Evolutionary conservation across 2,797 vertebrate species (phyloP).

Genomic region (Spizella passerina): DNA sequence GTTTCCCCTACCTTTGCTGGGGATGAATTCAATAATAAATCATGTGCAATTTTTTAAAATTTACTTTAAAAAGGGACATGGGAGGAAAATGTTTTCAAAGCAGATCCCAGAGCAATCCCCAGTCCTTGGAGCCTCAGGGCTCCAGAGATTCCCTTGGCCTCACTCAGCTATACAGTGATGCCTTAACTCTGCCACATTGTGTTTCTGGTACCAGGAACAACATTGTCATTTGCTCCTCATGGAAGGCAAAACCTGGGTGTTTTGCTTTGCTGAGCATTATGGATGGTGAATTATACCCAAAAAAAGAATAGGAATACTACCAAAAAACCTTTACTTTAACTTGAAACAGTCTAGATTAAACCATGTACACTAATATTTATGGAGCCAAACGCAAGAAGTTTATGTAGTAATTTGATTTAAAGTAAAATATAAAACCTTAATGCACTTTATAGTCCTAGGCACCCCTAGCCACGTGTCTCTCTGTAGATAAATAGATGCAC

Average conservation of each 20-base stretch:
- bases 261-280: neutral
- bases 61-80: neutral
- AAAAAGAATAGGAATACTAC: neutral
- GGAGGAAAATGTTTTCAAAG: neutral
- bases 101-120: neutral
- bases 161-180: neutral
- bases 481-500: neutral
- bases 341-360: neutral
- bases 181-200: rapidly evolving
- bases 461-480: neutral
- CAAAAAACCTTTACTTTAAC: neutral
- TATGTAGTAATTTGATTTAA: neutral
- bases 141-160: neutral
- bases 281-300: neutral
- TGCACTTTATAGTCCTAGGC: neutral
- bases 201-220: neutral
- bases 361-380: neutral
- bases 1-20: neutral
- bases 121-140: neutral
- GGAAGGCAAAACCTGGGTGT: neutral
- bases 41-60: neutral
- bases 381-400: neutral
- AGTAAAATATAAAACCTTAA: neutral
- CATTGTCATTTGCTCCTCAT: neutral
- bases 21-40: neutral